phyloP scores from a whole-genome alignment of 2,113 vertebrate species.

The Propithecus coquereli region DNA sequence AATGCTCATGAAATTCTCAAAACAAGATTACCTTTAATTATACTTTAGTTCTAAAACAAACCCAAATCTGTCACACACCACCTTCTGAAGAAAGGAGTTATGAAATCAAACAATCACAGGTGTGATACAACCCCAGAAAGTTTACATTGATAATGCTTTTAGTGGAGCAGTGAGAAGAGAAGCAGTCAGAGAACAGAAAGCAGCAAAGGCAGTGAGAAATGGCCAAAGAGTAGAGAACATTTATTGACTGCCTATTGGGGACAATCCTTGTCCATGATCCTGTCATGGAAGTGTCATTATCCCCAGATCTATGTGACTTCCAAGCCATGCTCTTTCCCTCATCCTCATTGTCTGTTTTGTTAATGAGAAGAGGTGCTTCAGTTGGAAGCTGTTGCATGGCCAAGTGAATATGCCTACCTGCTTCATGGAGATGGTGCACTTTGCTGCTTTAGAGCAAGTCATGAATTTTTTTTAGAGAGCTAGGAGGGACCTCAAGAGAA shows the following conservation, averaged over 20 bases:
- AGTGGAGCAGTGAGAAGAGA: neutral
- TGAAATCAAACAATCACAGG: conserved; percentile 1
- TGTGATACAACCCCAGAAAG: neutral
- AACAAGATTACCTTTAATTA: conserved; percentile 18
- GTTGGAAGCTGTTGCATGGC: neutral
- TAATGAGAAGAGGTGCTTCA: neutral
- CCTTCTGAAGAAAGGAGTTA: neutral
- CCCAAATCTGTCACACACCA: neutral
- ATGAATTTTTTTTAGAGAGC: neutral
- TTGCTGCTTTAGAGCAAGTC: neutral
- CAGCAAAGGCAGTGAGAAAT: neutral
- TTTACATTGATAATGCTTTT: neutral
- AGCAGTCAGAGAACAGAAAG: neutral
- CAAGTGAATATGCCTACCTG: neutral
- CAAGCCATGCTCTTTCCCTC: neutral
- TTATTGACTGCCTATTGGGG: neutral
- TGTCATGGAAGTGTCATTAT: neutral
- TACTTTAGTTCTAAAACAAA: conserved; percentile 48
- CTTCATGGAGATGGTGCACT: neutral
- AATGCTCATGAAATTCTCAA: conserved; percentile 9
- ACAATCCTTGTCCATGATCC: neutral
- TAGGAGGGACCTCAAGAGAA: neutral
- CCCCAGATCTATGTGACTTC: neutral
- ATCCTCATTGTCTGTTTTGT: neutral
- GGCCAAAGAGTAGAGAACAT: neutral